Evolutionary conservation across 1,140 invertebrate species (phyloP), one percentile per base, ranked within the genome.

Genomic region (Musca vetustissima): DNA sequence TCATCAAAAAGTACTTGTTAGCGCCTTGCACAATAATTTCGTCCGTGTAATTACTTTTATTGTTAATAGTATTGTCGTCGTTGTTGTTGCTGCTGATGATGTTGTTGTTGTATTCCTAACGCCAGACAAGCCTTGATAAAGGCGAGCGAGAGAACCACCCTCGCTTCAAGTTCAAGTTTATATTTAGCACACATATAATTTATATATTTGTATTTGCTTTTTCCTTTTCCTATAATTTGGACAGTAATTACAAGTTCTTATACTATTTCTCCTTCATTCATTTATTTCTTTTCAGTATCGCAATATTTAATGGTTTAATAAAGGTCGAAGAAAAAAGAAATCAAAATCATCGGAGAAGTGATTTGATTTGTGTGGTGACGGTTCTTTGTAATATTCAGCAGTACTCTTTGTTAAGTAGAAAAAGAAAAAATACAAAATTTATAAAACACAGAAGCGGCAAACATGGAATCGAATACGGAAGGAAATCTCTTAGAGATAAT

Each of bases 401-500:
- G 13, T 43, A 43, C 36, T 43, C 36, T 1, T 13, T 43, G 36
- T 43, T 32, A 32, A 32, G 28, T 4, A 3, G 3, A 49, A 11
- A 59, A 17, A 61, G 14, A 28, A 28, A 28, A 28, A 28, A 28
- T 28, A 4, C 3, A 28, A 28, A 28, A n/a, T n/a, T n/a, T 28
- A 28, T 24, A 61, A 36, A 43, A 43, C 28, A 36, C 28, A 68
- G 19, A 50, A 13, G 19, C 48, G 64, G 57, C 15, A 52, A 15
- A 72, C 68, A 82, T 82, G 80, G 80, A 82, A 72, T 72, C 77
- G 57, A 75, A 74, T 67, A 72, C 75, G 52, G 80, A 78, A 64
- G 78, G 76, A n/a, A 82, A 82, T 75, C 72, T 82, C 59, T 71
- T 83, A 61, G 80, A 82, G 71, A 81, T 83, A 64, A 82, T 83